phyloP scores from a whole-genome alignment of 2,797 vertebrate species.

The Psittacula echo region DNA sequence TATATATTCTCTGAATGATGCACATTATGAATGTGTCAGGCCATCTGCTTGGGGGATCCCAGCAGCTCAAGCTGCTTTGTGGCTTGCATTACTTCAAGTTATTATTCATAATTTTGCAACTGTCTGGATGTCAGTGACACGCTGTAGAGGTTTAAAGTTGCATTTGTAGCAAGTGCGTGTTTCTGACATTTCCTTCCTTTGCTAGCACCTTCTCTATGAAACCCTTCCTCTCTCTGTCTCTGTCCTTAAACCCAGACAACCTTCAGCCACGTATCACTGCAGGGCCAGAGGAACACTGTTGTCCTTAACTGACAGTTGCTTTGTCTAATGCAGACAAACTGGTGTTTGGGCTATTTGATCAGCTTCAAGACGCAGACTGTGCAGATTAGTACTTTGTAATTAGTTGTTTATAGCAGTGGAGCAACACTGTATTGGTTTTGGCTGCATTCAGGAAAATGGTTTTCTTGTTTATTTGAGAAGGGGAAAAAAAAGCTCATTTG shows the following conservation, averaged over 20 bases:
- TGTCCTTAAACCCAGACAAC: not conserved
- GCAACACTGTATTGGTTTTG: not conserved
- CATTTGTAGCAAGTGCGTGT: not conserved
- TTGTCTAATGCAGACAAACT: not conserved
- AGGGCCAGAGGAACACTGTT: not conserved
- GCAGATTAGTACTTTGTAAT: not conserved
- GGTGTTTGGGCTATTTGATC: not conserved
- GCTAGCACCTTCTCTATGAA: not conserved
- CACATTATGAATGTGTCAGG: not conserved
- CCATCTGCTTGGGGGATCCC: conserved; percentile 56
- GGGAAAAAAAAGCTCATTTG: fast-evolving
- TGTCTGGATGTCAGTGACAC: not conserved
- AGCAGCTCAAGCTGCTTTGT: conserved; percentile 36
- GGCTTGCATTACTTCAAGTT: conserved; percentile 26
- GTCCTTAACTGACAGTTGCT: not conserved
- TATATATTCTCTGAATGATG: not conserved
- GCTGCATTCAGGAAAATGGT: not conserved
- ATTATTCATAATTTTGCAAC: not conserved
- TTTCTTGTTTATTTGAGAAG: not conserved
- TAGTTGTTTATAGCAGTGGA: not conserved
- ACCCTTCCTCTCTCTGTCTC: not conserved
- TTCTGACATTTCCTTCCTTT: not conserved
- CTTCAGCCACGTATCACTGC: not conserved
- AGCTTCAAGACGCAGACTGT: not conserved
- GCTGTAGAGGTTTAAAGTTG: not conserved